Conservation (phyloP, 2,888 invertebrate genomes). For the Pediacus dermestoides region DNA sequence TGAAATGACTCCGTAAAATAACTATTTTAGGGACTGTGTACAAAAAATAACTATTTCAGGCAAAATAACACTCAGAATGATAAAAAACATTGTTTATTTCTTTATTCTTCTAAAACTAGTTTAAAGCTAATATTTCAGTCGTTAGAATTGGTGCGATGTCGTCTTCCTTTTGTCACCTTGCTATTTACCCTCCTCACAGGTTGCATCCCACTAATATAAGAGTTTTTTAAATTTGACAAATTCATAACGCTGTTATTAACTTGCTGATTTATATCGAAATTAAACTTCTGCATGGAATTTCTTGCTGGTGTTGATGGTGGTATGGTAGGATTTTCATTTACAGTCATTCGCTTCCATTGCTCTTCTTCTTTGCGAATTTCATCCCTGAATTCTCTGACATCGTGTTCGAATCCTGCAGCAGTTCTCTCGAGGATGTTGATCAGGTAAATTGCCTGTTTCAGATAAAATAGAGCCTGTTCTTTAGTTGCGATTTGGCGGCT, state of each 20-base stretch:
- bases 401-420: slow-evolving; percentile 54
- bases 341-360: slow-evolving; percentile 51
- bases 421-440: slow-evolving; percentile 58
- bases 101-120: too few species aligned
- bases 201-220: slow-evolving; percentile 4
- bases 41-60: too few species aligned
- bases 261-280: slow-evolving; percentile 21
- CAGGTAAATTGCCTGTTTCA: slow-evolving; percentile 68
- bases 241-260: slow-evolving; percentile 22
- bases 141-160: too few species aligned
- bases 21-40: too few species aligned
- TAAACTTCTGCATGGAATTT: slow-evolving; percentile 22
- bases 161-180: too few species aligned
- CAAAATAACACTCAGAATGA: too few species aligned
- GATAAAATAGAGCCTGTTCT: slow-evolving; percentile 62
- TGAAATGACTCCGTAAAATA: too few species aligned
- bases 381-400: slow-evolving; percentile 55
- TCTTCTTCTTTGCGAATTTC: slow-evolving; percentile 54
- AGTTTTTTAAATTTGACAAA: slow-evolving; percentile 7
- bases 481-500: slow-evolving; percentile 61
- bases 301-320: slow-evolving; percentile 28
- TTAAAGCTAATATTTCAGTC: too few species aligned
- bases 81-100: too few species aligned
- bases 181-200: too few species aligned
- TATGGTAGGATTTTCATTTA: slow-evolving; percentile 32